These are phyloP conservation scores for Gymnocypris eckloni DNA, from an alignment of 2,797 vertebrate species.

Conservation along the genomic window DNA sequence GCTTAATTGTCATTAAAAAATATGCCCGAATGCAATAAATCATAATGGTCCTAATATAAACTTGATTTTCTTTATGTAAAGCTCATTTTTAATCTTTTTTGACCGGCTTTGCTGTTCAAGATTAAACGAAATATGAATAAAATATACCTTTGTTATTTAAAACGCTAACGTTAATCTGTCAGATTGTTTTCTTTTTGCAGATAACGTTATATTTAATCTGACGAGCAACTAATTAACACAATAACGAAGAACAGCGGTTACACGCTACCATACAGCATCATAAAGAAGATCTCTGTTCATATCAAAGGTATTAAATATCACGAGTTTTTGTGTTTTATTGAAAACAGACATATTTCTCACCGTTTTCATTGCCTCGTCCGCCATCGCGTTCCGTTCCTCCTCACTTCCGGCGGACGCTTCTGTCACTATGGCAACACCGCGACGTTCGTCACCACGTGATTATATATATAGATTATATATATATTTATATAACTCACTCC, in stretches of 20 bases:
- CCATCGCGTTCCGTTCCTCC: conserved; percentile 36
- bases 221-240: neutral
- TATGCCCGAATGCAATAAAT: neutral
- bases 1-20: neutral
- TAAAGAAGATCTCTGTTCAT: neutral
- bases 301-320: neutral
- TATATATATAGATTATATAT: too few species aligned
- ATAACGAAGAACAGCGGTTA: neutral
- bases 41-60: neutral
- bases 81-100: neutral
- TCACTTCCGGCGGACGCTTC: conserved; percentile 36
- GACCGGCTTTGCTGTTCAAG: too few species aligned
- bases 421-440: conserved; percentile 12
- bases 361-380: conserved; percentile 50
- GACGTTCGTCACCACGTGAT: neutral
- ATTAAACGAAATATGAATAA: neutral
- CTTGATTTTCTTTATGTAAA: neutral
- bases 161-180: neutral
- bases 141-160: neutral
- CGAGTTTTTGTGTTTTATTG: neutral
- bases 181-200: neutral
- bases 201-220: neutral
- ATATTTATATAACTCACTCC: neutral
- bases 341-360: conserved; percentile 32
- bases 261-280: neutral